A percentile compares a stretch with the other conserved stretches of the same genome.
Evolutionary conservation across 2,797 vertebrate genomes (phyloP).

Genomic region (Cynopterus sphinx): DNA sequence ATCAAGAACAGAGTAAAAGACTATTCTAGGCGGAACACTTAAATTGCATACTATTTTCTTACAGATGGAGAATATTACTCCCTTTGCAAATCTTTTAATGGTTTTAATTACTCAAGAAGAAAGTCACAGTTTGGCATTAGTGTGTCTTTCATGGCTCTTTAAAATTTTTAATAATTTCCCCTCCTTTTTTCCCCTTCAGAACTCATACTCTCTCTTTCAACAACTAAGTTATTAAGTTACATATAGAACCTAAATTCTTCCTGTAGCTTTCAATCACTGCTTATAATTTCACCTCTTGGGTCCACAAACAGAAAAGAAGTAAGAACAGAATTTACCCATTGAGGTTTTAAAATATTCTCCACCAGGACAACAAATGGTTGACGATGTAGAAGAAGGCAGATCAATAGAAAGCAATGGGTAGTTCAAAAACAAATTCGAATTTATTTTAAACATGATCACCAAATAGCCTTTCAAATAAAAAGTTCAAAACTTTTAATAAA

Average conservation of each 20-base stretch:
- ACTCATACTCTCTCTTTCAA: background rate
- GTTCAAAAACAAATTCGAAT: background rate
- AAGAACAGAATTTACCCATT: background rate
- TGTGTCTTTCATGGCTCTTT: background rate
- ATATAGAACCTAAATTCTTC: background rate
- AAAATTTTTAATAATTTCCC: background rate
- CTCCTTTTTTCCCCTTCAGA: background rate
- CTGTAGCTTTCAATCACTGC: background rate
- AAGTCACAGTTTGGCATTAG: background rate
- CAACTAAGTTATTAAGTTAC: background rate
- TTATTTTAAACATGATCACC: background rate
- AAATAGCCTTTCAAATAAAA: conserved; percentile 15
- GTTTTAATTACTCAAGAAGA: conserved; percentile 14
- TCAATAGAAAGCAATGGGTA: background rate
- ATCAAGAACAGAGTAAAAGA: background rate
- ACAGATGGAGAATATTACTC: background rate
- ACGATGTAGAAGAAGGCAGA: background rate
- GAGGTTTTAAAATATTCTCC: background rate
- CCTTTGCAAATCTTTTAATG: background rate
- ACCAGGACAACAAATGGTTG: background rate
- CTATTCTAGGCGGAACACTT: background rate
- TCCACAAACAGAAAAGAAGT: background rate
- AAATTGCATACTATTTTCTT: background rate
- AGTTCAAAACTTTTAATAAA: background rate
- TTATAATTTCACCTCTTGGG: background rate